phyloP scores from a whole-genome alignment of 2,888 invertebrate genomes.

The Tridacna gigas region DNA sequence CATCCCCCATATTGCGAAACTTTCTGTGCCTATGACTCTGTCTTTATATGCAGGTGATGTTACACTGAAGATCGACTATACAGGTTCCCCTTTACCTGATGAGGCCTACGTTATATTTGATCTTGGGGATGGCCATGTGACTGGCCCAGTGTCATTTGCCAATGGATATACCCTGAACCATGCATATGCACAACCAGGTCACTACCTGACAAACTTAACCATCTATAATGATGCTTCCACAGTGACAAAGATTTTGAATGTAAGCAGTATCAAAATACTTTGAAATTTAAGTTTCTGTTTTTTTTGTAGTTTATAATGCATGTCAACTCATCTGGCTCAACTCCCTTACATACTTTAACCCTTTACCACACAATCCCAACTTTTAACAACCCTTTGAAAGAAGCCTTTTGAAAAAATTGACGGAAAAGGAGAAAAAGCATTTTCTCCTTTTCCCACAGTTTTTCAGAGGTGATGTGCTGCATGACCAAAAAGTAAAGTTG shows the following conservation, averaged over 20 bases:
- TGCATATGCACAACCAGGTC: conserved; percentile 65
- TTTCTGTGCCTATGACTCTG: neutral
- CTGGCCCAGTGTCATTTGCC: conserved; percentile 27
- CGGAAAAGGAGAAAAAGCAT: too few species aligned
- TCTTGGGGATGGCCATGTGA: conserved; percentile 65
- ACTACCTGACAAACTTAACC: conserved; percentile 66
- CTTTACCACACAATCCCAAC: too few species aligned
- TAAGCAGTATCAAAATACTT: conserved; percentile 29
- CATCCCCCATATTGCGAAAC: too few species aligned
- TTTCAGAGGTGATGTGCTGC: too few species aligned
- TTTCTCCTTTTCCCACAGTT: too few species aligned
- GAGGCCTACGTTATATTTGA: conserved; percentile 60
- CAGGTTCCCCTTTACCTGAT: conserved; percentile 60
- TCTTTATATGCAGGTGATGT: conserved; percentile 34
- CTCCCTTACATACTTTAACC: too few species aligned
- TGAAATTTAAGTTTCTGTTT: too few species aligned
- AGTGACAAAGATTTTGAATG: conserved; percentile 54
- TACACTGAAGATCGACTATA: conserved; percentile 39
- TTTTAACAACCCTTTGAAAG: too few species aligned
- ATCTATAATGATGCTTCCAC: conserved; percentile 75
- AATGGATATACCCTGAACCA: conserved; percentile 33
- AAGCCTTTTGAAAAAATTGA: too few species aligned
- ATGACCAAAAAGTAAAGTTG: too few species aligned
- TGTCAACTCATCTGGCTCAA: too few species aligned
- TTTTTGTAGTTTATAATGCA: too few species aligned